Base-by-base conservation (phyloP, 2,113 vertebrate genomes). In the Lepisosteus oculatus region DNA sequence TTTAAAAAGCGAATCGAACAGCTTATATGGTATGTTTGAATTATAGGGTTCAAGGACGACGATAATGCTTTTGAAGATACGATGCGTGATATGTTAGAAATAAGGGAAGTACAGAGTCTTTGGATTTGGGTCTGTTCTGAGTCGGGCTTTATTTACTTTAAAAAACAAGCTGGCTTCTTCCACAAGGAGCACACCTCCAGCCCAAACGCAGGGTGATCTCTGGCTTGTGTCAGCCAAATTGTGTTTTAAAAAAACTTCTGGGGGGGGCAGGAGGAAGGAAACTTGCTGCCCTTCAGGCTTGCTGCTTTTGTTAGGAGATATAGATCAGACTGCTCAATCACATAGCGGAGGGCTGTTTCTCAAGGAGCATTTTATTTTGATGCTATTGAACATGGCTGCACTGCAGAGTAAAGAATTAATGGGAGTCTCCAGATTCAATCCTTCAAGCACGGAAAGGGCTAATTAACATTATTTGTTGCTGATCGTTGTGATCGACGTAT, bases 401-500 rank as follows among this genome's bases (percentile, higher is more conserved):
- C 72, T 15, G 55, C 43, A 13, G 70, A 43, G 65, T 44, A 43
- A 41, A 29, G 67, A 73, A 67, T 55, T 62, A 47, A 61, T 62
- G 71, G 69, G 65, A 64, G 65, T 14, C 87, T 89, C 90, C 88
- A 69, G 78, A 80, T 81, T 8, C 87, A 0, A 13, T 78, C 84
- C 77, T 83, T 90, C 88, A 68, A 87, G 88, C 87, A 89, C 87
- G 59, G 17, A 89, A 90, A 86, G 85, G 85, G 88, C 91, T 94
- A 93, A 94, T 93, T 93, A 93, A 91, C 90, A 93, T 93, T 89
- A 91, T 93, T 92, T 91, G 92, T 92, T 93, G 93, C 92, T 94
- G 93, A 94, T 93, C 93, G 89, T 89, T 85, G 59, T 54, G 56
- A 67, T 73, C 72, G 54, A 66, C 57, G 92, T 57, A 88, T 90